Percentiles rank a stretch among this genome's conserved stretches.
Evolutionary conservation across 2,888 invertebrate genomes (phyloP).

Genomic region (Drosophila vallismaia): DNA sequence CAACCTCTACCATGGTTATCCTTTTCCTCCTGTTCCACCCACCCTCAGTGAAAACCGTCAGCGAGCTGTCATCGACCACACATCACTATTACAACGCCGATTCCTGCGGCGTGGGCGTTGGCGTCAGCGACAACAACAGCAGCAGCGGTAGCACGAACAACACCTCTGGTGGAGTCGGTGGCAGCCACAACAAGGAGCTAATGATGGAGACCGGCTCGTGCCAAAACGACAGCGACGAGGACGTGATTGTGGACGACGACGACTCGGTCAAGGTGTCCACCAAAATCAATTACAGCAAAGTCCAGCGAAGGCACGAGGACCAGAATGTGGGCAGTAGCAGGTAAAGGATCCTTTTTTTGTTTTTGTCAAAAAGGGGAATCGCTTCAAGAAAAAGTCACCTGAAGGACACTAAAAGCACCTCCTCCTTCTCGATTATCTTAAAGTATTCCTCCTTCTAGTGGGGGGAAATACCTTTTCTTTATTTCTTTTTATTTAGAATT

Average conservation of each 20-base stretch:
- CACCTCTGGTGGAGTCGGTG: slow-evolving; percentile 43
- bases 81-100: slow-evolving; percentile 83
- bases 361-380: no score
- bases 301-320: slow-evolving; percentile 82
- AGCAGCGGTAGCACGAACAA: slow-evolving; percentile 42
- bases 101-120: slow-evolving; percentile 78
- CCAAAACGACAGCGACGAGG: slow-evolving; percentile 84
- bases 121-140: slow-evolving; percentile 25
- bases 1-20: not conserved
- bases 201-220: slow-evolving; percentile 77
- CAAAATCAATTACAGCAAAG: slow-evolving; percentile 60
- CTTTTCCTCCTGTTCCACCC: not conserved
- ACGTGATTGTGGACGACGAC: slow-evolving; percentile 84
- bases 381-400: no score
- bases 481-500: no score
- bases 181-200: slow-evolving; percentile 69
- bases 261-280: slow-evolving; percentile 80
- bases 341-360: slow-evolving; percentile 40
- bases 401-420: no score
- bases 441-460: no score
- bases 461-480: no score
- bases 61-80: slow-evolving; percentile 83
- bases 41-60: slow-evolving; percentile 81
- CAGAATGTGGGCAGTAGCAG: slow-evolving; percentile 78
- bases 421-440: no score